Percentiles rank a stretch among this genome's conserved stretches.
Evolutionary conservation across 2,113 vertebrate species (phyloP).

Genomic region (Manacus vitellinus): DNA sequence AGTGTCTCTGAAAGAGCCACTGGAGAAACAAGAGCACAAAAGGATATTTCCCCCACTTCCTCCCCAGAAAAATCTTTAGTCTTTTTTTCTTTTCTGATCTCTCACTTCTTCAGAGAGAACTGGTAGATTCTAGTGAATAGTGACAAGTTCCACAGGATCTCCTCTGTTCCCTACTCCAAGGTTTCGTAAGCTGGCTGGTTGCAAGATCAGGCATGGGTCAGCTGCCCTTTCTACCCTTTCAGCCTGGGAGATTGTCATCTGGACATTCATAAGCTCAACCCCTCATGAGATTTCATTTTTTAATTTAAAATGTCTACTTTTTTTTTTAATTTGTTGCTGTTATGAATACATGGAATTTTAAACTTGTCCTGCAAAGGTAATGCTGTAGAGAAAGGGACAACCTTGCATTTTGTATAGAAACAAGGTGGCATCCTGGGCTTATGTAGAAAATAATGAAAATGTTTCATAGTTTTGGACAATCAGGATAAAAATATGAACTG

Average conservation of each 20-base stretch:
- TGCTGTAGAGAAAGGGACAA: neutral
- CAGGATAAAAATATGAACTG: neutral
- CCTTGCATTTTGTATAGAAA: neutral
- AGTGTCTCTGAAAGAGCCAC: neutral
- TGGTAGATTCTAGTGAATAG: neutral
- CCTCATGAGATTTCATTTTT: neutral
- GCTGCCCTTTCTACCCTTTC: neutral
- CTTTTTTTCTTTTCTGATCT: neutral
- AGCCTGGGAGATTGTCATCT: neutral
- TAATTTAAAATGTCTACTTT: neutral
- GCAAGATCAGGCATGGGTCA: neutral
- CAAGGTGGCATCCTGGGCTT: neutral
- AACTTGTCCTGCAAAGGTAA: neutral
- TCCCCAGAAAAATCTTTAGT: neutral
- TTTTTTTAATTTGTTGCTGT: neutral
- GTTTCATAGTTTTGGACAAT: neutral
- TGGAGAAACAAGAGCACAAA: neutral
- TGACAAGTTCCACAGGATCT: neutral
- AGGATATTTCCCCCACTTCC: neutral
- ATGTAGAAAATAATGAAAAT: neutral
- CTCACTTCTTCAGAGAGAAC: neutral
- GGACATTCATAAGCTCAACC: neutral
- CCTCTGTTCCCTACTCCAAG: neutral
- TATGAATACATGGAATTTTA: neutral
- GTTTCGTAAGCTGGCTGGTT: neutral